phyloP scores from a whole-genome alignment of 2,888 invertebrate genomes.

The Hypolimnas misippus region DNA sequence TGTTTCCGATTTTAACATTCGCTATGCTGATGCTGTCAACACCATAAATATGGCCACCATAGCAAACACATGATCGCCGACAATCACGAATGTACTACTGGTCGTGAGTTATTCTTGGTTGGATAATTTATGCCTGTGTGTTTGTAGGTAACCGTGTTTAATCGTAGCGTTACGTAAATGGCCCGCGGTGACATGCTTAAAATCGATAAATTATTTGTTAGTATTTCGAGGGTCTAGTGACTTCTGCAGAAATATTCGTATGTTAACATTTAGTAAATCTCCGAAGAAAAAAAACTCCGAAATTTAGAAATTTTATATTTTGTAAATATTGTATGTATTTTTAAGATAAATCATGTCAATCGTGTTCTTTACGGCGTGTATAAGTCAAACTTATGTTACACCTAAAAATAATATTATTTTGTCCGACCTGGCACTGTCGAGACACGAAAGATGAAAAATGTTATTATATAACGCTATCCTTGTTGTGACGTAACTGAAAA shows the following conservation, averaged over 20 bases:
- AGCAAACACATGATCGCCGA: slow-evolving; percentile 70
- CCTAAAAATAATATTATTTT: not conserved
- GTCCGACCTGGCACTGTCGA: not conserved
- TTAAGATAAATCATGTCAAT: not conserved
- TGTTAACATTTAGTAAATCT: not conserved
- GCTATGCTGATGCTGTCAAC: slow-evolving; percentile 56
- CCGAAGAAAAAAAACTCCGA: not conserved
- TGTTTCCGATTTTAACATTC: slow-evolving; percentile 46
- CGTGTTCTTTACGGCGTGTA: not conserved
- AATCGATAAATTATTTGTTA: slow-evolving; percentile 65
- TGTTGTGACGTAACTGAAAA: slow-evolving; percentile 67
- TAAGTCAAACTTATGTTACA: not conserved
- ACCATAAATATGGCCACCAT: slow-evolving; percentile 65
- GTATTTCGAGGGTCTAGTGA: not conserved
- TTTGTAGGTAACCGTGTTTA: slow-evolving; percentile 50
- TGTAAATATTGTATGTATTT: not conserved
- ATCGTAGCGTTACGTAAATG: slow-evolving; percentile 69
- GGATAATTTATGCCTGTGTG: slow-evolving; percentile 46
- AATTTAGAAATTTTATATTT: not conserved
- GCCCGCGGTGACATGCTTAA: slow-evolving; percentile 50
- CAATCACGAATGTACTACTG: slow-evolving; percentile 45
- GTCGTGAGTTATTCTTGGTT: slow-evolving; percentile 59
- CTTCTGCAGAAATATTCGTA: not conserved
- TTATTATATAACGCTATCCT: slow-evolving; percentile 70
- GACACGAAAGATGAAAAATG: not conserved